A percentile compares a stretch with the other conserved stretches of the same genome.
Conservation (phyloP, 1,140 invertebrate species). For the Thaumetopoea pityocampa region DNA sequence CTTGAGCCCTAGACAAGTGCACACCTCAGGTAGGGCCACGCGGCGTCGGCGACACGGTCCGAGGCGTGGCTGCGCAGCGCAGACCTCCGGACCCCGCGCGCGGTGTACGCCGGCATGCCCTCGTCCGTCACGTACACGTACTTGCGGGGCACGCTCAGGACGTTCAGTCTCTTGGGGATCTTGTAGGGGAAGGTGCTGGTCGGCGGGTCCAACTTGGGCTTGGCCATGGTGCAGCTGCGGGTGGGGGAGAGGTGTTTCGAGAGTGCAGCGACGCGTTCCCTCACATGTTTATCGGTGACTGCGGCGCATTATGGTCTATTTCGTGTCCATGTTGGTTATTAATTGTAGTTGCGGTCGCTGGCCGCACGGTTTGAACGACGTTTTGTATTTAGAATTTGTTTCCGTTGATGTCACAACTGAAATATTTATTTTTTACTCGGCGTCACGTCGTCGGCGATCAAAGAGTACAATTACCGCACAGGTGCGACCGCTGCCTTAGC, state of each 20-base stretch:
- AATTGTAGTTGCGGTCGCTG: too few relatives aligned
- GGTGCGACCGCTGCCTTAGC: too few relatives aligned
- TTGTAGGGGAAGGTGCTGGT: slow-evolving; percentile 53
- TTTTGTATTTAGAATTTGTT: slow-evolving; percentile 8
- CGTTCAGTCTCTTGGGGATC: slow-evolving; percentile 46
- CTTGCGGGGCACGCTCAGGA: slow-evolving; percentile 45
- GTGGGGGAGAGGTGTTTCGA: too few relatives aligned
- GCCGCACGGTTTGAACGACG: background rate
- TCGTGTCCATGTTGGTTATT: too few relatives aligned
- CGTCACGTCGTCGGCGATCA: too few relatives aligned
- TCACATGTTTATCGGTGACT: too few relatives aligned
- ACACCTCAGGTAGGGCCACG: slow-evolving; percentile 56
- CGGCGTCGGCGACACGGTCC: slow-evolving; percentile 52
- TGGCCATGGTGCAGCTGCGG: slow-evolving; percentile 47
- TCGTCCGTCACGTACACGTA: slow-evolving; percentile 43
- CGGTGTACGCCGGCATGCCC: slow-evolving; percentile 45
- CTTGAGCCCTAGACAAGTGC: slow-evolving; percentile 6
- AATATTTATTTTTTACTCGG: too few relatives aligned
- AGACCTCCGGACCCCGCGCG: slow-evolving; percentile 43
- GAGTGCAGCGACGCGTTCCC: too few relatives aligned
- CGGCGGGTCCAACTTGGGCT: slow-evolving; percentile 47
- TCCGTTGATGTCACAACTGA: background rate
- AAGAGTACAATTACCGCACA: too few relatives aligned
- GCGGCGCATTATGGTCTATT: too few relatives aligned
- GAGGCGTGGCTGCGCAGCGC: slow-evolving; percentile 32